phyloP scores from a whole-genome alignment of 2,113 vertebrate species.

The Cariama cristata region DNA sequence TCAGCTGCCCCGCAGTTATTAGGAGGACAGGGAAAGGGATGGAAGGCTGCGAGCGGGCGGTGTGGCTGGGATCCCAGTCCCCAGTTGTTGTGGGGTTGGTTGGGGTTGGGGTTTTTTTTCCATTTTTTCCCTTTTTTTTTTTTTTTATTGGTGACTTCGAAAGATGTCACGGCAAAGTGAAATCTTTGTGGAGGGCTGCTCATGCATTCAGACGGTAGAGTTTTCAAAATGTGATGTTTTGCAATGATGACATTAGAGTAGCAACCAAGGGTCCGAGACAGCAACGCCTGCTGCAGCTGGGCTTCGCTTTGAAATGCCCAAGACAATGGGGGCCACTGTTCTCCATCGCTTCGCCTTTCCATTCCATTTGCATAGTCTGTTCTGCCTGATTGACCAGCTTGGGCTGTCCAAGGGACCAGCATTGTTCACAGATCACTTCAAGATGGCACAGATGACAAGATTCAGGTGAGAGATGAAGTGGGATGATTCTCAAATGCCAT shows the following conservation, averaged over 20 bases:
- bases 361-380: conserved; percentile 86
- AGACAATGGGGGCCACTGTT: conserved; percentile 86
- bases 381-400: conserved; percentile 86
- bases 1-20: neutral
- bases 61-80: neutral
- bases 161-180: conserved; percentile 50
- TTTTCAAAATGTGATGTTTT: conserved; percentile 75
- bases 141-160: neutral
- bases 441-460: conserved; percentile 82
- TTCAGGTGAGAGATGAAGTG: conserved; percentile 84
- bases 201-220: conserved; percentile 65
- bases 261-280: conserved; percentile 72
- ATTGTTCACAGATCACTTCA: conserved; percentile 85
- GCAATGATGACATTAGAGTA: conserved; percentile 76
- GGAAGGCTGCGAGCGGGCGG: neutral
- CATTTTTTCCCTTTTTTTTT: neutral
- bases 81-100: neutral
- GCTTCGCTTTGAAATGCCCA: conserved; percentile 78
- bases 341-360: conserved; percentile 78
- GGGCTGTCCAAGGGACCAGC: conserved; percentile 73
- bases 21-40: neutral
- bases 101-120: too few species aligned
- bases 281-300: conserved; percentile 83
- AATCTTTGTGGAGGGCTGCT: conserved; percentile 51
- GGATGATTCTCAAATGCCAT: conserved; percentile 57